phyloP scores from a whole-genome alignment of 2,888 invertebrate genomes.

The Zhengitettix transpicula region DNA sequence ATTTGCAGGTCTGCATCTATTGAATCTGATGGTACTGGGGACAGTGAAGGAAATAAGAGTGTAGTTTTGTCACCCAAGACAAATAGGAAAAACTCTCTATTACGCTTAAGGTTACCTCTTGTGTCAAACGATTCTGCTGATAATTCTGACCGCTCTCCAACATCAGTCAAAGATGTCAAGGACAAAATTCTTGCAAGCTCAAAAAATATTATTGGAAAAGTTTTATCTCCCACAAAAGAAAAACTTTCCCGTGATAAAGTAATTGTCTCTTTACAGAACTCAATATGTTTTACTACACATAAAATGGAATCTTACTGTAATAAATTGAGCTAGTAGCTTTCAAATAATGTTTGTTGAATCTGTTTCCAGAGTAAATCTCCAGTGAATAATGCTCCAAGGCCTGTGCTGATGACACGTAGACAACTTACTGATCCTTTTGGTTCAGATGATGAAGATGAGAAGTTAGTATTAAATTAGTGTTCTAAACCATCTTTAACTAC shows the following conservation, averaged over 20 bases:
- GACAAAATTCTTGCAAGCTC: constrained; percentile 52
- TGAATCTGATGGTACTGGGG: constrained; percentile 7
- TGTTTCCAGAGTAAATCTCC: constrained; percentile 27
- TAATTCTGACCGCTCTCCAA: constrained; percentile 30
- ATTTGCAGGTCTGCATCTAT: constrained; percentile 20
- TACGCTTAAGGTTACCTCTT: constrained; percentile 15
- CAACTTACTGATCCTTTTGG: constrained; percentile 81
- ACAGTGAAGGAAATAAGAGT: constrained; percentile 5
- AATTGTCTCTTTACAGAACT: too few relatives aligned
- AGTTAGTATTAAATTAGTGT: constrained; percentile 12
- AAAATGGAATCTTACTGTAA: too few relatives aligned
- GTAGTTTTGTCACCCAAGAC: constrained; percentile 1
- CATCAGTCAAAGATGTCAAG: constrained; percentile 47
- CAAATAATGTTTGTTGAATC: neutral
- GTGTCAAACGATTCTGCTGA: constrained; percentile 22
- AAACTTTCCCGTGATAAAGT: constrained; percentile 32
- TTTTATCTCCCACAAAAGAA: constrained; percentile 58
- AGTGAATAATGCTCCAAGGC: constrained; percentile 22
- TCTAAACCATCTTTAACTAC: neutral
- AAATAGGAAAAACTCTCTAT: constrained; percentile 8
- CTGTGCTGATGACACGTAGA: constrained; percentile 61
- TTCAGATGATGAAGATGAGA: constrained; percentile 65
- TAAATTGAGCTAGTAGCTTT: too few relatives aligned
- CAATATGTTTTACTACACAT: too few relatives aligned
- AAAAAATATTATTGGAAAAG: constrained; percentile 55